A percentile compares a stretch with the other conserved stretches of the same genome.
Conservation (phyloP, 2,113 vertebrate species). For the Leiothrix lutea region DNA sequence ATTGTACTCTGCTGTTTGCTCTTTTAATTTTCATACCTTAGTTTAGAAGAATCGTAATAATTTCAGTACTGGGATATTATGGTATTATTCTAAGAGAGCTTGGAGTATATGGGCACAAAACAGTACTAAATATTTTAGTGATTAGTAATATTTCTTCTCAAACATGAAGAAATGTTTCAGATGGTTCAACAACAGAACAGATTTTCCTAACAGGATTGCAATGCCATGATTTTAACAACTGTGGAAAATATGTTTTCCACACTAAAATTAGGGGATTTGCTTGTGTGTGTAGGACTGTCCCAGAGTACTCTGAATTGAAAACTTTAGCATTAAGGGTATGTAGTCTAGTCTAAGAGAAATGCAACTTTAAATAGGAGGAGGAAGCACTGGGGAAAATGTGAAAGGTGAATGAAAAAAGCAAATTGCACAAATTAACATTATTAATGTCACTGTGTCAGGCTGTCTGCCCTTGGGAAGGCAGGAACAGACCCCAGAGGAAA, state of each 20-base stretch:
- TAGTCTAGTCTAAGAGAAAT: background rate
- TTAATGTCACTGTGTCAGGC: background rate
- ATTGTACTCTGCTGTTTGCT: background rate
- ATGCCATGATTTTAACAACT: constrained; percentile 1
- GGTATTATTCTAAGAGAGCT: background rate
- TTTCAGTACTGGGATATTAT: background rate
- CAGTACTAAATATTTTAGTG: background rate
- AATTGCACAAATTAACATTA: background rate
- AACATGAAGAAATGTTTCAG: constrained; percentile 18
- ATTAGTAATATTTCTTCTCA: constrained; percentile 35
- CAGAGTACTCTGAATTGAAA: background rate
- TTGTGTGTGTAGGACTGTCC: background rate
- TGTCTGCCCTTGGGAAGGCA: background rate
- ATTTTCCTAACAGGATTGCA: background rate
- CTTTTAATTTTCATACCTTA: background rate
- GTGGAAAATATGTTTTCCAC: constrained; percentile 23
- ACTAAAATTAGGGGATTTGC: background rate
- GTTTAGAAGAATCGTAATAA: background rate
- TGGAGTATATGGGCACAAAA: background rate
- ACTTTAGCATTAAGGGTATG: background rate
- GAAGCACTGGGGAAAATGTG: background rate
- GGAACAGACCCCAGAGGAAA: background rate
- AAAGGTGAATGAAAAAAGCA: background rate
- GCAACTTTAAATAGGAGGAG: background rate
- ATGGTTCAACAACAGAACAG: constrained; percentile 13